These are phyloP conservation scores for Tapirus terrestris DNA, from an alignment of 2,113 vertebrate species.

Conservation along the genomic window DNA sequence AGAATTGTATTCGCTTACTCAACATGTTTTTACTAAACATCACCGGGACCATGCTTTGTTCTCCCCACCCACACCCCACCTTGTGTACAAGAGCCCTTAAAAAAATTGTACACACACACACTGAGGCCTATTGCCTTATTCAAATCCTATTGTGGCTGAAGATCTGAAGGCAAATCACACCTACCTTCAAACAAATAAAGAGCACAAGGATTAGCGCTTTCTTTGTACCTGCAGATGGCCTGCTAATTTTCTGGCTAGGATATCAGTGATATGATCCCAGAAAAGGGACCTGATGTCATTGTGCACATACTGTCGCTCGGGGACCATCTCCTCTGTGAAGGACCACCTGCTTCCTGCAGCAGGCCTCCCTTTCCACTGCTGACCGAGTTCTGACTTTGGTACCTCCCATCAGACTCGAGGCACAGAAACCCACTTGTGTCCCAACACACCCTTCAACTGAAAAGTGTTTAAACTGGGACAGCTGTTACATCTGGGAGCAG, in stretches of 20 bases:
- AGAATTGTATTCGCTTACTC: neutral
- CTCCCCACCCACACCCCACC: neutral
- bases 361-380: neutral
- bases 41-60: neutral
- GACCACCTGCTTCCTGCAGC: neutral
- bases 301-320: accelerated
- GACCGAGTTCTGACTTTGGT: neutral
- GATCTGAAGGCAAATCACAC: neutral
- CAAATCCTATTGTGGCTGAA: neutral
- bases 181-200: neutral
- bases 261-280: neutral
- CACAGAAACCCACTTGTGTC: neutral
- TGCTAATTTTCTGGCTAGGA: neutral
- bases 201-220: neutral
- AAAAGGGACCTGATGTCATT: neutral
- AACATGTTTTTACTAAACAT: neutral
- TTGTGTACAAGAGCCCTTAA: neutral
- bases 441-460: neutral
- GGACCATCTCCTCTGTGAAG: neutral
- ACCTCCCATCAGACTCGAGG: neutral
- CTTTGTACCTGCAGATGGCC: neutral
- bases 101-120: neutral
- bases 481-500: neutral
- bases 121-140: neutral
- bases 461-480: neutral